Evolutionary conservation across 2,888 invertebrate genomes (phyloP).

Genomic region (Cosmia pyralina): DNA sequence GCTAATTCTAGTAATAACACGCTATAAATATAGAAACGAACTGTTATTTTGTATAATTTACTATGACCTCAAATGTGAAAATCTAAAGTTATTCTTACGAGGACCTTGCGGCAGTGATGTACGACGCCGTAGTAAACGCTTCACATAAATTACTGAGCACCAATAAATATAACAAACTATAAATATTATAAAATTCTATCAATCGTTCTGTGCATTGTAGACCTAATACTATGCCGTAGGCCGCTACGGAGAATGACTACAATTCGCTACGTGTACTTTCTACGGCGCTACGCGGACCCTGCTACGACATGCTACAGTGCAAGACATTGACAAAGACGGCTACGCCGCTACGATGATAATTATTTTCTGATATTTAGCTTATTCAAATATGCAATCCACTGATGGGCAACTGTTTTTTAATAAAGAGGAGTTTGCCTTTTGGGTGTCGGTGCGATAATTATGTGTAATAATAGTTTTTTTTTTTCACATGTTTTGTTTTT

Average conservation of each 20-base stretch:
- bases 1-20: constrained; percentile 47
- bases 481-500: background rate
- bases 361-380: background rate
- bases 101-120: constrained; percentile 60
- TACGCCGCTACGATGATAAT: background rate
- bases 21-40: constrained; percentile 46
- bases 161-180: constrained; percentile 52
- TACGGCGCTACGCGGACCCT: constrained; percentile 62
- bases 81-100: constrained; percentile 60
- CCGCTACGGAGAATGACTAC: constrained; percentile 48
- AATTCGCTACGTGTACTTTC: constrained; percentile 51
- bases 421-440: background rate
- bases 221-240: constrained; percentile 60
- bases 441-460: background rate
- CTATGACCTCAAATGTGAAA: constrained; percentile 60
- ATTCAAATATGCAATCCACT: background rate
- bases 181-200: constrained; percentile 48
- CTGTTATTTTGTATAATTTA: constrained; percentile 58
- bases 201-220: constrained; percentile 40
- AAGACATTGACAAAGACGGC: background rate
- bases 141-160: constrained; percentile 54
- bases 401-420: background rate
- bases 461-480: background rate
- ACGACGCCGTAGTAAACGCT: constrained; percentile 53
- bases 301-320: constrained; percentile 56